Percentiles rank a stretch among this genome's conserved stretches.
These are phyloP conservation scores for Glandiceps talaboti DNA, from an alignment of 53 echinoderm and acorn worm species.

Conservation along the genomic window DNA sequence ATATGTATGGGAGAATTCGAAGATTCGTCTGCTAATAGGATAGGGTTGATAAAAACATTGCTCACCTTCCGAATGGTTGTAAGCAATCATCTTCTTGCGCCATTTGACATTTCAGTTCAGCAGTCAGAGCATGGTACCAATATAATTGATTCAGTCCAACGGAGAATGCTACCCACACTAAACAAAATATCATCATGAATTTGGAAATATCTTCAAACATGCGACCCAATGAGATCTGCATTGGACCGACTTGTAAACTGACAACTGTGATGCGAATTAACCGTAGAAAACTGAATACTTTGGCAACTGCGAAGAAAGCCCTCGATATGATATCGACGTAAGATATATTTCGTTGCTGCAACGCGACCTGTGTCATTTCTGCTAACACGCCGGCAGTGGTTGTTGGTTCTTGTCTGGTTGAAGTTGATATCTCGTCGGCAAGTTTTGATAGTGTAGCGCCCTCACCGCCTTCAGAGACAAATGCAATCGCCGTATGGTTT, in stretches of 20 bases:
- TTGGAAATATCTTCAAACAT: constrained; percentile 82
- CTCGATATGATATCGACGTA: constrained; percentile 39
- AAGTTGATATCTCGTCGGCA: no score
- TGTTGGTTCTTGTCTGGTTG: no score
- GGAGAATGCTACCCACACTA: constrained; percentile 94
- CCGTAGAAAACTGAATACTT: constrained; percentile 90
- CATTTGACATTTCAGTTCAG: neutral
- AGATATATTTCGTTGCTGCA: no score
- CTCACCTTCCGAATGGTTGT: neutral
- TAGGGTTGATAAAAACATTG: no score
- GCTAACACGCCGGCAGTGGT: no score
- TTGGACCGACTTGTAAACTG: constrained; percentile 77
- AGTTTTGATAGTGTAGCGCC: no score
- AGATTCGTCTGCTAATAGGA: no score
- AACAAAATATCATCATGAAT: constrained; percentile 83
- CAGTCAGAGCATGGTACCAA: constrained; percentile 49
- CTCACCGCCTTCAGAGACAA: no score
- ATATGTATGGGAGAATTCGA: no score
- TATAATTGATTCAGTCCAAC: constrained; percentile 96
- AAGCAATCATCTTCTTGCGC: neutral
- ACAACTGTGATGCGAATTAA: constrained; percentile 81
- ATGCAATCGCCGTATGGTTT: no score
- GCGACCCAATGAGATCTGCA: constrained; percentile 91
- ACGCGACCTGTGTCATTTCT: no score
- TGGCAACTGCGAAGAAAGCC: constrained; percentile 81